These are phyloP conservation scores for Thalassophryne amazonica DNA, from an alignment of 2,797 vertebrate genomes.

Conservation along the genomic window DNA sequence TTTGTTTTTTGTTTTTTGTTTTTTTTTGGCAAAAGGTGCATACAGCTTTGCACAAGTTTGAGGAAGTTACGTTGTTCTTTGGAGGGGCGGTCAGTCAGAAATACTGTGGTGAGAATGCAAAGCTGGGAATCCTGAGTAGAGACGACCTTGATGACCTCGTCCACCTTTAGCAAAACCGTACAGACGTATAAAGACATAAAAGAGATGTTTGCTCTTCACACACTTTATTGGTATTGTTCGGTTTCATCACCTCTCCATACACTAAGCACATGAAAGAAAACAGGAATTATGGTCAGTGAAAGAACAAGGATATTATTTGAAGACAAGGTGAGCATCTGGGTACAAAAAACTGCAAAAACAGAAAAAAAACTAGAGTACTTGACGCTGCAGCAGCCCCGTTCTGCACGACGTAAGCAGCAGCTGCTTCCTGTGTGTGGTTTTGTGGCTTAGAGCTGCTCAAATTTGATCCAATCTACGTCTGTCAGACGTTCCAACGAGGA, in stretches of 20 bases:
- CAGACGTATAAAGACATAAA: constrained; percentile 36
- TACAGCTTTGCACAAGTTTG: no score
- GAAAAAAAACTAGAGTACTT: constrained; percentile 72
- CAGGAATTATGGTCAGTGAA: constrained; percentile 46
- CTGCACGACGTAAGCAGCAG: constrained; percentile 86
- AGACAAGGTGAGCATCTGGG: constrained; percentile 49
- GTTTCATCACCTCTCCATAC: constrained; percentile 40
- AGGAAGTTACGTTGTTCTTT: no score
- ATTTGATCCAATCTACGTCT: constrained; percentile 92
- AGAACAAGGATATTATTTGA: constrained; percentile 53
- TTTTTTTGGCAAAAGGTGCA: no score
- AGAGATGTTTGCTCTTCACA: constrained; percentile 43
- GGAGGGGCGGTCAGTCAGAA: no score
- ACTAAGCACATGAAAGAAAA: constrained; percentile 41
- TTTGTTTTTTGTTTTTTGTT: no score
- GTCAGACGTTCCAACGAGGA: constrained; percentile 84
- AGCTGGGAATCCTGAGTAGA: no score
- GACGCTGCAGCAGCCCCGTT: constrained; percentile 68
- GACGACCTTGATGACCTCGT: constrained; percentile 10
- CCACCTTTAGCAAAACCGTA: constrained; percentile 32
- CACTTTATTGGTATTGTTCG: constrained; percentile 32
- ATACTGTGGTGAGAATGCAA: no score
- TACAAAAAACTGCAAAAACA: constrained; percentile 57
- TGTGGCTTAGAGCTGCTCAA: constrained; percentile 84
- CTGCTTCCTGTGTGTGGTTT: constrained; percentile 87